Base-by-base conservation (phyloP, 2,888 invertebrate genomes). In the Lampropteryx suffumata region DNA sequence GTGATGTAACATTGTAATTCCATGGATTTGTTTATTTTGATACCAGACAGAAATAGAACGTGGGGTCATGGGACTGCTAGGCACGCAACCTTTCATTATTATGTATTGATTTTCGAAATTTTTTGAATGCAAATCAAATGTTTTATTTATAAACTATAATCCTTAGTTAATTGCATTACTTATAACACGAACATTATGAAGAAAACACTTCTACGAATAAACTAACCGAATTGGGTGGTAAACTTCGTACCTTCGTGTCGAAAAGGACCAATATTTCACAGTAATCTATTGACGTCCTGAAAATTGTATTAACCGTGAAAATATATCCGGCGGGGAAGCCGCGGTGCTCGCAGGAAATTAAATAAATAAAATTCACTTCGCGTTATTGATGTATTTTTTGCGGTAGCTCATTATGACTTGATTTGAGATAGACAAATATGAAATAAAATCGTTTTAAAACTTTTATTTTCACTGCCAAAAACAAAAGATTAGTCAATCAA, bases 331-430 rank as follows among this genome's bases (percentile, higher is more conserved):
- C 1, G 12, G 36, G 26, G 30, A 48, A 42, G 45, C 32, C 36
- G 26, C 34, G 29, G 29, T 43, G 41, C 39, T 47, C 42, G 42
- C 27, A 5, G 17, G 30, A 42, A 48, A 59, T 49, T 35, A 51
- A 54, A 49, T 53, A 42, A 46, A 36, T 37, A 29, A 46, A 44
- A 47, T 28, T 40, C 28, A 47, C 49, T 54, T 51, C 44, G 13
- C 36, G 42, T 46, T 50, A 49, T 34, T 48, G 45, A 56, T 51
- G 53, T 53, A 53, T 53, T 55, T 42, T 43, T 46, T 29, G 39
- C 36, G 33, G 41, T 11, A 26, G 41, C 41, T 42, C 48, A 41
- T 41, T 30, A 35, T 3, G 10, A 12, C 30, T 41, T 41, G 14
- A 46, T 39, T 46, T 39, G 46, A 28, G 27, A 27, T 26, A 14